Base-by-base conservation (phyloP, 2,113 vertebrate species). In the Pangasianodon hypophthalmus region DNA sequence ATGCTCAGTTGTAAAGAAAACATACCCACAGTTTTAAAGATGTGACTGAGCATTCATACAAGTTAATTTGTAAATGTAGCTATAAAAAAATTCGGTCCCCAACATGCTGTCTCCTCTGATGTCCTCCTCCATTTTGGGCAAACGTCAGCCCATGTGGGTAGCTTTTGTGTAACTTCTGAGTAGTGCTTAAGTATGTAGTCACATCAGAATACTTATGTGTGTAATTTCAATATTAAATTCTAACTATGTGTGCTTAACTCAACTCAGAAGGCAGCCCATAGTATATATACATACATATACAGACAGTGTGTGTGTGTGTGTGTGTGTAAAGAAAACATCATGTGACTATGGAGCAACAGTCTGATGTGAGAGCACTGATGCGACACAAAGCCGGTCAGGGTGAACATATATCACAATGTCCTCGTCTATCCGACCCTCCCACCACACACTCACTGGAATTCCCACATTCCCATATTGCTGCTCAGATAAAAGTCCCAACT, bases 341-440 rank as follows among this genome's bases (percentile, higher is more conserved):
- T 69, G 81, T 73, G 91, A 93, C 90, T 92, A 52, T 90, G 79
- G 60, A 88, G 88, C 88, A 90, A 89, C 90, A 82, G 73, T 90
- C 21, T 77, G 69, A 86, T 91, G 87, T 88, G 48, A 82, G 11
- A 19, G 58, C 62, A 2, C 87, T 93, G 92, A 94, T 91, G 92
- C 86, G 89, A 94, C 94, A 94, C 93, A 93, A 89, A 90, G 92
- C 73, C 73, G 26, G 2, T 11, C 8, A 82, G 32, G 58, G 83
- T 91, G 92, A 87, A 92, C 91, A 95, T 95, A 92, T 87, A 94
- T 94, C 94, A 95, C 89, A 82, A 86, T 90, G 87, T 81, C 92
- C 71, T 56, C 83, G 60, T 86, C 92, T 88, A 90, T 24, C 88
- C 46, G 84, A 86, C 67, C 88, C 87, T 81, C 92, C 80, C 77